Conservation (phyloP, 1,140 invertebrate genomes). For the Oedothorax gibbosus region DNA sequence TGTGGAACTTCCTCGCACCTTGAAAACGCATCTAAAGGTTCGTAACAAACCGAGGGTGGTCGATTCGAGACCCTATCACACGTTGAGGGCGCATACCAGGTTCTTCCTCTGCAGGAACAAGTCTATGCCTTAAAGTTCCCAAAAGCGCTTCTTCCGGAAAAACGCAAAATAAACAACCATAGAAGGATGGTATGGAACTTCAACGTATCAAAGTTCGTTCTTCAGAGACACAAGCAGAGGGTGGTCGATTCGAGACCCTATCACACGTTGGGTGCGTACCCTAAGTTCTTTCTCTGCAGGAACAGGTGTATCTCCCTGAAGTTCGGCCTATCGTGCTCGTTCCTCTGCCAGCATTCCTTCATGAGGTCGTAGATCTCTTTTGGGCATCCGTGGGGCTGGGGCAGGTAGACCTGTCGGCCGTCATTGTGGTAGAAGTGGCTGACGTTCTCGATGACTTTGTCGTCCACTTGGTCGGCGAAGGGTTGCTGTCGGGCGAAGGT, state of each 20-base stretch:
- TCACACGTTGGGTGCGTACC: slow-evolving; percentile 71
- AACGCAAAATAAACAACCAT: too few relatives aligned
- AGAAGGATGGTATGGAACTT: too few relatives aligned
- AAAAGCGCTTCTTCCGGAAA: too few relatives aligned
- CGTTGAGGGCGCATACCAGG: slow-evolving; percentile 75
- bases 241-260: not conserved
- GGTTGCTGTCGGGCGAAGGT: slow-evolving; percentile 87
- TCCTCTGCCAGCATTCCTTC: slow-evolving; percentile 92
- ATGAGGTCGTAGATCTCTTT: slow-evolving; percentile 93
- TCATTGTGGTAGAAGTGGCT: slow-evolving; percentile 67
- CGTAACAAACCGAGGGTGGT: too few relatives aligned
- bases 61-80: not conserved
- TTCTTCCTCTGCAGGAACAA: slow-evolving; percentile 92
- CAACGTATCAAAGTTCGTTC: too few relatives aligned
- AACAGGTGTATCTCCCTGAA: slow-evolving; percentile 93
- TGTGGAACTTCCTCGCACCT: too few relatives aligned
- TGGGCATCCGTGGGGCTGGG: slow-evolving; percentile 84
- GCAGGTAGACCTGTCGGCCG: slow-evolving; percentile 73
- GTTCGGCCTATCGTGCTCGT: slow-evolving; percentile 84
- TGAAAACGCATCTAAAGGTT: too few relatives aligned
- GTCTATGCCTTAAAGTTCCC: slow-evolving; percentile 77
- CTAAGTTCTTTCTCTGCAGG: slow-evolving; percentile 89
- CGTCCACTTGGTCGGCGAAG: slow-evolving; percentile 81
- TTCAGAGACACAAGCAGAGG: too few relatives aligned
- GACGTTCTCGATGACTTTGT: slow-evolving; percentile 83